Evolutionary conservation across 1,140 invertebrate genomes (phyloP), one percentile per base, ranked within the genome.

Genomic region (Macrobrachium rosenbergii): DNA sequence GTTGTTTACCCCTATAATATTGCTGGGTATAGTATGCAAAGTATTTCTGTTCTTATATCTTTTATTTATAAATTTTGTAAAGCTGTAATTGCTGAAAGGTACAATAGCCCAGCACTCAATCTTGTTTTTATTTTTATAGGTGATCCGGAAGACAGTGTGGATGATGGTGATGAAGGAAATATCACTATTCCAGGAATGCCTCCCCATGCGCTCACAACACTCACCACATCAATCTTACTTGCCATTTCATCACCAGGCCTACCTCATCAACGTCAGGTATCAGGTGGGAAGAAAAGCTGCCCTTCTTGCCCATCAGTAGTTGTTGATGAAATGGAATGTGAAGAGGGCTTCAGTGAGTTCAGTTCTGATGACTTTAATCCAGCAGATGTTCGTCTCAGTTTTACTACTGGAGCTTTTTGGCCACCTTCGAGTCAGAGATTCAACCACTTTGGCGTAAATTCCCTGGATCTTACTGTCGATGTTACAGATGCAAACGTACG

Each of bases 371-470:
- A 79, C 37, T 87, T 28, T 43, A 60, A 82, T 60, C 85, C 85
- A 60, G 6, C 85, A n/a, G 85, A 82, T 60, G 19, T 75, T 63
- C 85, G 79, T 69, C 23, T 87, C 60, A 81, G 67, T 72, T 87
- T 87, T 59, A 87, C 85, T n/a, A 87, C 85, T 5, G 85, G 85
- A 82, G 28, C 78, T 10, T 87, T 75, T 37, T 87, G 85, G 85
- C 79, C 69, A 17, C 85, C 85, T 16, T 87, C 85, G 73, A 87
- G 85, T 58, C 23, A 60, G n/a, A 87, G 59, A 28, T 37, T 62
- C 52, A 79, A 69, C 19, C 63, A 73, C 10, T 11, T 75, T 19
- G n/a, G n/a, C 2, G 43, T 81, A 16, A 87, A 75, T 67, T 19
- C 59, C 59, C 52, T 73, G 37, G 78, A 87, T 58, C 67, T 63